Evolutionary conservation across 2,797 vertebrate species (phyloP), one percentile per base, ranked within the genome.

Genomic region (Neosilurus hyrtlii): DNA sequence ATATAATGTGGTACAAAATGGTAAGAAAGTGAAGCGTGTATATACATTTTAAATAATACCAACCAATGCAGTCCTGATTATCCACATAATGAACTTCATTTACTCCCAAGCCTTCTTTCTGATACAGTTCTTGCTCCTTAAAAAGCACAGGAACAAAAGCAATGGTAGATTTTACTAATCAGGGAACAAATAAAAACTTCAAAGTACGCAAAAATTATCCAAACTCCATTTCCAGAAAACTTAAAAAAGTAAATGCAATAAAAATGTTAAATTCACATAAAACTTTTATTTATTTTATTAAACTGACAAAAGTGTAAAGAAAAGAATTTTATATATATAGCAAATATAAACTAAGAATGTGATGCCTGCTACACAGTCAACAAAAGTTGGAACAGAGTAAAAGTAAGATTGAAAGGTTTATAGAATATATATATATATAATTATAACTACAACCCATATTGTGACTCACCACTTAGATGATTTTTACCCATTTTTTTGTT

Each of bases 31-130:
- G 16, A 83, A 81, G n/a, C n/a, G 70, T 49, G 20, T 79, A 70
- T 57, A 76, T 72, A n/a, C 30, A 26, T 67, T 18, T 26, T 59
- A 56, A 63, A 57, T 61, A 56, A 76, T 65, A 89, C 92, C 80
- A 89, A 97, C 96, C 96, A 92, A 97, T 97, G 75, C 96, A 97
- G 85, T 97, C 96, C 87, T 97, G 96, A 89, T 97, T 97, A 90
- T 96, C 96, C 79, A 97, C 96, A 80, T 97, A 97, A 88, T 94
- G 95, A 14, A 97, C 96, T 93, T 97, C 96, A 90, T 96, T 97
- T 74, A 97, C 96, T 18, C 96, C 96, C 75, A 97, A 90, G n/a
- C 94, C 96, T 90, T 97, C 96, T 62, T 92, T 96, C 77, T 97
- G 96, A 88, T 97, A 97, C 78, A 97, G 94, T 87, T 97, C 96